Base-by-base conservation (phyloP, 2,888 invertebrate genomes). In the Griposia aprilina region DNA sequence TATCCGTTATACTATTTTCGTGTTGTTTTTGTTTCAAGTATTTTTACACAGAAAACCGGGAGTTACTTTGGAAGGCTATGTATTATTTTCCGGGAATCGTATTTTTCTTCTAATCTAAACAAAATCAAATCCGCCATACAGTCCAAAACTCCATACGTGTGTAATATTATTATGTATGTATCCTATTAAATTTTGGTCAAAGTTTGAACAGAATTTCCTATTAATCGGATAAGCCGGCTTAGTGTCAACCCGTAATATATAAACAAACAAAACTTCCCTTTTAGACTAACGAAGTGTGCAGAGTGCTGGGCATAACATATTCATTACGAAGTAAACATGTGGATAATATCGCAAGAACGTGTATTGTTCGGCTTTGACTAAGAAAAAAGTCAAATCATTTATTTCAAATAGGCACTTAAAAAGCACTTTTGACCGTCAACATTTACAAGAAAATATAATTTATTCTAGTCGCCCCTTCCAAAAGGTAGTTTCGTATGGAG, bases 151-250 rank as follows among this genome's bases (percentile, higher is more conserved):
- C 62, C 1, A 6, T 59, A 15, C 20, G 30, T 48, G 11, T 13
- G 17, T 41, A 17, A 57, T 2, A 50, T 57, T 30, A 55, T 62
- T 50, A 48, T 63, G 6, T 50, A 67, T 63, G 3, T 70, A 65
- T 68, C 13, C 75, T 55, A 73, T 76, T 57, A 85, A 73, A 83
- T 85, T 66, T 84, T 62, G 66, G 60, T 63, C 36, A 26, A 80
- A 84, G 72, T 83, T 82, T 84, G 69, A 75, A 83, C 69, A 84
- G 81, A n/a, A 66, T 76, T 65, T 45, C 65, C 63, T 70, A 66
- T 66, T 84, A 84, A 83, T 84, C 65, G 48, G 72, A 81, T 85
- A 83, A 85, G 85, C 85, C 65, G 73, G 81, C 66, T 83, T 63
- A 76, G 69, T 81, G 72, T 73, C 76, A 76, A 70, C 76, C 30